Conservation (phyloP, 2,888 invertebrate species). For the Nomada lathburiana region DNA sequence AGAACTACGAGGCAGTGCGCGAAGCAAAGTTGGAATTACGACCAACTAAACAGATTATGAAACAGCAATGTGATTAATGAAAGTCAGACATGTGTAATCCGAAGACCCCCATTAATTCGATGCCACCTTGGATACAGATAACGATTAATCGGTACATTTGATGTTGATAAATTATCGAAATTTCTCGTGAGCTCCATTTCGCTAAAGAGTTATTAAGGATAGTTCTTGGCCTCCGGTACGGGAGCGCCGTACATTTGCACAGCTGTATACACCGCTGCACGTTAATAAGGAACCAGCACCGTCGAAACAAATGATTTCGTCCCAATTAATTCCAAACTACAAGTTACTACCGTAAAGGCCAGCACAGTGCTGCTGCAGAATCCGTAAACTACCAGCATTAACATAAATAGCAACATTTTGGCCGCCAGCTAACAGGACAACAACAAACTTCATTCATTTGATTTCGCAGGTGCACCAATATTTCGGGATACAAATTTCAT, state of each 20-base stretch:
- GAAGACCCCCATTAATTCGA: constrained; percentile 18
- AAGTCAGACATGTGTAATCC: background rate
- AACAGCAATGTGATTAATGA: constrained; percentile 20
- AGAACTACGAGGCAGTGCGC: background rate
- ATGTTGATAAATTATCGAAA: constrained; percentile 31
- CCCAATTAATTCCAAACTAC: constrained; percentile 26
- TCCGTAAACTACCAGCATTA: constrained; percentile 11
- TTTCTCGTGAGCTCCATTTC: background rate
- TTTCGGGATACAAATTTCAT: constrained; percentile 5
- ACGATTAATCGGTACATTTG: constrained; percentile 38
- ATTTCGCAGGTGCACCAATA: background rate
- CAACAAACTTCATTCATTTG: constrained; percentile 30
- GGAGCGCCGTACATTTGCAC: constrained; percentile 11
- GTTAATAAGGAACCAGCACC: constrained; percentile 25
- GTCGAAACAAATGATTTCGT: constrained; percentile 39
- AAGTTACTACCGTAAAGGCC: background rate
- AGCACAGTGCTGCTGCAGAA: background rate
- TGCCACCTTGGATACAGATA: constrained; percentile 14
- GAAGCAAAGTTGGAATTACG: background rate
- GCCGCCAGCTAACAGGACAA: background rate
- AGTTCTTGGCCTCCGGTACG: background rate
- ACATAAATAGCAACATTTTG: constrained; percentile 32
- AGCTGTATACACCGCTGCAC: background rate
- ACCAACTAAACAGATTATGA: constrained; percentile 4
- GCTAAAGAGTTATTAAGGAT: constrained; percentile 1